These are phyloP conservation scores for Sylvicapra grimmia DNA, from an alignment of 2,113 vertebrate genomes.

Conservation along the genomic window DNA sequence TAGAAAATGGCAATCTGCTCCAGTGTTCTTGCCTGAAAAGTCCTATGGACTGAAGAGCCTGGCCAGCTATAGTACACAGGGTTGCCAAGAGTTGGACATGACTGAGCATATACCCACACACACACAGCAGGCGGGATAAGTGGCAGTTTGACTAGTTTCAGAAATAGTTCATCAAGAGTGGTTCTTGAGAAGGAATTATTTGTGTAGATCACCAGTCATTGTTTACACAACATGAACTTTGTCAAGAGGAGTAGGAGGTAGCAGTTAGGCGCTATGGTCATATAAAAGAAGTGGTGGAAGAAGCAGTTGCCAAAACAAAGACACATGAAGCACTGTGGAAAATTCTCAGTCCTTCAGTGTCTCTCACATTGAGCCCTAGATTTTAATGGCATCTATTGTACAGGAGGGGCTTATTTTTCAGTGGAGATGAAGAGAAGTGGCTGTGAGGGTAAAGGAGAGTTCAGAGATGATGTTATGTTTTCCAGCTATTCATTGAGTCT, in stretches of 20 bases:
- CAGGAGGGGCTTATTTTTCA: neutral
- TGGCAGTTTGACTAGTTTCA: neutral
- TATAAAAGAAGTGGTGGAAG: neutral
- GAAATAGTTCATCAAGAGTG: too few relatives aligned
- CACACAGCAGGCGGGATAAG: neutral
- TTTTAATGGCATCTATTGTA: neutral
- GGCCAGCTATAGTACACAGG: neutral
- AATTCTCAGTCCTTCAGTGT: neutral
- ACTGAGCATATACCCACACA: neutral
- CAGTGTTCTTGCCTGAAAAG: neutral
- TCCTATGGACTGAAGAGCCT: neutral
- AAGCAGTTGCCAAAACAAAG: neutral
- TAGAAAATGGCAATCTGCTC: neutral
- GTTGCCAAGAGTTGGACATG: neutral
- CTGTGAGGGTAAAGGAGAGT: neutral
- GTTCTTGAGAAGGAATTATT: neutral
- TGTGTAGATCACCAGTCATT: neutral
- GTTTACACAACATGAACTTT: neutral
- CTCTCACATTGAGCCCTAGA: neutral
- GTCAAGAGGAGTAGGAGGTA: neutral
- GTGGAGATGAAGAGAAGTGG: neutral
- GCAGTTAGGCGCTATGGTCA: neutral
- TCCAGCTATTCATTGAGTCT: neutral
- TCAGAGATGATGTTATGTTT: neutral
- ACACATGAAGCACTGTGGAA: neutral